Evolutionary conservation across 2,113 vertebrate species (phyloP), one percentile per base, ranked within the genome.

Genomic region (Catharus bicknelli): DNA sequence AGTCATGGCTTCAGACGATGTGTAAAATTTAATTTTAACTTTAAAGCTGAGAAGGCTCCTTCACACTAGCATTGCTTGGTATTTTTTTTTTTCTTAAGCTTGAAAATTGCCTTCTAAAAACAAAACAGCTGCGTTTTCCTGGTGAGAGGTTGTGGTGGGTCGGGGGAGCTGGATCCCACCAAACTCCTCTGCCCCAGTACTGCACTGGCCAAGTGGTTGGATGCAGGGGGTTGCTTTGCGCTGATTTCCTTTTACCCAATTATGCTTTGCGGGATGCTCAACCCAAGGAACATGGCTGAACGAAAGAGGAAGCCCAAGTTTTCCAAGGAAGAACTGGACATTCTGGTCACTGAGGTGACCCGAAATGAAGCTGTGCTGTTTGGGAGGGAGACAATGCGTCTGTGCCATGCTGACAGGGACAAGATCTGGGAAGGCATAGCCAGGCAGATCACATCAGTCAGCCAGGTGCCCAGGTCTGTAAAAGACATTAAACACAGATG

Each of bases 271-370:
- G 98, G 98, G 97, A 97, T 97, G 94, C 97, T 97, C 97, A 96
- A 97, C 96, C 95, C 96, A 98, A 98, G 98, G 97, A 98, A 96
- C 86, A 89, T 97, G 97, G 88, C 96, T n/a, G 97, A 98, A 86
- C 96, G 97, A 96, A 98, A 98, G 97, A 98, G 98, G 97, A 98
- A 98, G 95, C 98, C 98, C 95, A 98, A 98, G 94, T 98, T 98
- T 97, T 98, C 98, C 97, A 98, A 97, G 92, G 97, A 98, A 91
- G 98, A 98, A 93, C 96, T 98, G 97, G 97, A 98, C 96, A 97
- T 98, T 97, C 95, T 98, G 95, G 98, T 98, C 97, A 97, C 97
- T 9, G 98, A 98, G 95, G 98, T 98, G 97, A 98, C 98, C 87
- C 97, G 79, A 82, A 97, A 98, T 9, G 97, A 98, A 97, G 97